Percentiles rank a stretch among this genome's conserved stretches.
These are phyloP conservation scores for Ophioderma brevispina DNA, from an alignment of 35 echinoderm and acorn worm genomes.

Conservation along the genomic window DNA sequence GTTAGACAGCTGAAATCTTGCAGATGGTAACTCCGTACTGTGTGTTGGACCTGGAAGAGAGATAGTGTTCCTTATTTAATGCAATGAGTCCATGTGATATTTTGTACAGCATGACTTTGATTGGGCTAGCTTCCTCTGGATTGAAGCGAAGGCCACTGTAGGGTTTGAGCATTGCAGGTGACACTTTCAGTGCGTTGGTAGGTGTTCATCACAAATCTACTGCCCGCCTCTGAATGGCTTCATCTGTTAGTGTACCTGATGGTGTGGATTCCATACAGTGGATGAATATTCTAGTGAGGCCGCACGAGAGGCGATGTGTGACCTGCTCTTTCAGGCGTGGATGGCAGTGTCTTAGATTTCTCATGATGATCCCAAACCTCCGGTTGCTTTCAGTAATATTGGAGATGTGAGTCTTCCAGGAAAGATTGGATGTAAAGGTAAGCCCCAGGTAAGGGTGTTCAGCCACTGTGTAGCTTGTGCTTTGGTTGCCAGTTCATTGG, in stretches of 20 bases:
- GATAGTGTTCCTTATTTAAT: background rate
- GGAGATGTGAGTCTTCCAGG: slow-evolving; percentile 33
- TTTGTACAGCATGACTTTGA: slow-evolving; percentile 49
- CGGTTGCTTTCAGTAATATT: slow-evolving; percentile 16
- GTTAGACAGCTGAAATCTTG: slow-evolving; percentile 17
- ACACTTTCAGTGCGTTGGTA: slow-evolving; percentile 30
- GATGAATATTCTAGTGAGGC: slow-evolving; percentile 52
- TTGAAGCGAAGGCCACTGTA: slow-evolving; percentile 37
- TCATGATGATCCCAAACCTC: background rate
- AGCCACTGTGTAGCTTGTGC: background rate
- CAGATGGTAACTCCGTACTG: background rate
- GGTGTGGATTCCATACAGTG: slow-evolving; percentile 53
- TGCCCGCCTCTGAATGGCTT: slow-evolving; percentile 46
- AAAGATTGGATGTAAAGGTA: slow-evolving; percentile 41
- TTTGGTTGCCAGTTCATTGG: background rate
- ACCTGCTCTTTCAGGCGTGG: slow-evolving; percentile 30
- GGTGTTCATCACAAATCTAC: slow-evolving; percentile 24
- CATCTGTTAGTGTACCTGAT: slow-evolving; percentile 30
- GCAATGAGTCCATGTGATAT: slow-evolving; percentile 15
- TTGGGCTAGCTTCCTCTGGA: slow-evolving; percentile 50
- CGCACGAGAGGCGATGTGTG: slow-evolving; percentile 23
- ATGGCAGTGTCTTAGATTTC: slow-evolving; percentile 26
- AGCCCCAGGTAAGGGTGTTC: slow-evolving; percentile 28
- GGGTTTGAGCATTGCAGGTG: slow-evolving; percentile 1
- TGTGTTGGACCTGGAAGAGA: background rate